A percentile compares a stretch with the other conserved stretches of the same genome.
Evolutionary conservation across 2,888 invertebrate genomes (phyloP).

Genomic region (Drosophila anomalata): DNA sequence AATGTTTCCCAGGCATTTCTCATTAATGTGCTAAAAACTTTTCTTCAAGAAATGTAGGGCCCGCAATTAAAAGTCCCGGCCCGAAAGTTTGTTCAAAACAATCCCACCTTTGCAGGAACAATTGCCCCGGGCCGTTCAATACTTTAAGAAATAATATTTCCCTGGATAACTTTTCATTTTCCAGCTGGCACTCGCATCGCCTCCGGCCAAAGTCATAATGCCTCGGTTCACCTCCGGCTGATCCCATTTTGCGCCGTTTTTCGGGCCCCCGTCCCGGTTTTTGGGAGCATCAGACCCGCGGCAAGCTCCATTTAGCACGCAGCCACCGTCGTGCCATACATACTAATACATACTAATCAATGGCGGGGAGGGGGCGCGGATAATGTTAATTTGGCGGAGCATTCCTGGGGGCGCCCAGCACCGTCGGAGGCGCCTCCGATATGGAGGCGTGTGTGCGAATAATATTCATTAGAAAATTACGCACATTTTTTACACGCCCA

Average conservation of each 20-base stretch:
- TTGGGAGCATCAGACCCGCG: conserved; percentile 46
- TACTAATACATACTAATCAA: conserved; percentile 57
- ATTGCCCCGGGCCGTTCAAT: conserved; percentile 30
- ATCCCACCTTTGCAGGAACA: conserved; percentile 1
- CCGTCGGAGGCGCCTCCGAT: conserved; percentile 7
- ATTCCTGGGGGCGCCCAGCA: conserved; percentile 24
- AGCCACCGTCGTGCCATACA: conserved; percentile 53
- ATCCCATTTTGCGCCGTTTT: conserved; percentile 12
- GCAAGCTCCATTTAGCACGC: conserved; percentile 67
- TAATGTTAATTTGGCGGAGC: conserved; percentile 62
- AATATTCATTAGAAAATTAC: conserved; percentile 68
- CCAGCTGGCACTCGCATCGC: conserved; percentile 9
- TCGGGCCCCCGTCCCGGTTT: conserved; percentile 4
- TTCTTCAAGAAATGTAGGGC: conserved; percentile 15
- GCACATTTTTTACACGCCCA: conserved; percentile 42
- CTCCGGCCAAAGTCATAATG: conserved; percentile 24
- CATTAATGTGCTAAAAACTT: conserved; percentile 30
- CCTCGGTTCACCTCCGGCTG: conserved; percentile 27
- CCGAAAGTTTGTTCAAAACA: conserved; percentile 7
- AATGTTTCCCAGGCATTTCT: conserved; percentile 36
- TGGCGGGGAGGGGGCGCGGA: conserved; percentile 13
- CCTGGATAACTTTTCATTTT: conserved; percentile 50
- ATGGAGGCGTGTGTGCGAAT: conserved; percentile 30
- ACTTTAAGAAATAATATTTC: conserved; percentile 29
- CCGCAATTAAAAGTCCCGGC: conserved; percentile 36